phyloP scores from a whole-genome alignment of 2,888 invertebrate genomes.

The Lasioglossum calceatum region DNA sequence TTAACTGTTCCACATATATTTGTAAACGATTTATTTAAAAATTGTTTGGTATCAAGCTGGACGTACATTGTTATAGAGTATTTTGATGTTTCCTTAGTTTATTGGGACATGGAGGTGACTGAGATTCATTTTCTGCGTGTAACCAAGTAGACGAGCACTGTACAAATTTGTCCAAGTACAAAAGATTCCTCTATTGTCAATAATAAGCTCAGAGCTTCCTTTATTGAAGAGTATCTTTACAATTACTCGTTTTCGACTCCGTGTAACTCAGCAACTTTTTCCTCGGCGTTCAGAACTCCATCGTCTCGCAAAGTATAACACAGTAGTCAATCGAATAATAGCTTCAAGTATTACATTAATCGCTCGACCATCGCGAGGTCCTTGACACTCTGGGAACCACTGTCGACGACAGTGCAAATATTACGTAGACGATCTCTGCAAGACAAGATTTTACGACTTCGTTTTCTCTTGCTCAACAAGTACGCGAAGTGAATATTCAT shows the following conservation, averaged over 20 bases:
- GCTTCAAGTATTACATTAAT: not conserved
- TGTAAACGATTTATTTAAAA: not conserved
- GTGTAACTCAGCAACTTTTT: not conserved
- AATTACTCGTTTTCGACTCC: not conserved
- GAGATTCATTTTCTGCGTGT: not conserved
- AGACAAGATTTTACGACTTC: not conserved
- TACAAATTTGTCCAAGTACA: not conserved
- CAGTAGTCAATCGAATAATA: too few species aligned
- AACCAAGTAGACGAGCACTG: not conserved
- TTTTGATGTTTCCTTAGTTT: not conserved
- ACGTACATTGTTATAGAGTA: not conserved
- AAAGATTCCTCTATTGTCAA: not conserved
- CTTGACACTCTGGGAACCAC: not conserved
- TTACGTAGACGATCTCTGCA: not conserved
- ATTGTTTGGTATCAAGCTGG: not conserved
- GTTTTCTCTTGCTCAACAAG: not conserved
- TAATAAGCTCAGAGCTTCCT: not conserved
- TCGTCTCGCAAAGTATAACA: not conserved
- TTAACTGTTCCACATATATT: not conserved
- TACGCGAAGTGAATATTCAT: conserved; percentile 8
- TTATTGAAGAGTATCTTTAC: not conserved
- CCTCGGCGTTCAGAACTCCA: not conserved
- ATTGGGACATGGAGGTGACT: not conserved
- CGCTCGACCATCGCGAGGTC: not conserved
- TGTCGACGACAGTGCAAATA: not conserved